Percentiles rank a stretch among this genome's conserved stretches.
Conservation (phyloP, 1,140 invertebrate species). For the Drosophila kepulauana region DNA sequence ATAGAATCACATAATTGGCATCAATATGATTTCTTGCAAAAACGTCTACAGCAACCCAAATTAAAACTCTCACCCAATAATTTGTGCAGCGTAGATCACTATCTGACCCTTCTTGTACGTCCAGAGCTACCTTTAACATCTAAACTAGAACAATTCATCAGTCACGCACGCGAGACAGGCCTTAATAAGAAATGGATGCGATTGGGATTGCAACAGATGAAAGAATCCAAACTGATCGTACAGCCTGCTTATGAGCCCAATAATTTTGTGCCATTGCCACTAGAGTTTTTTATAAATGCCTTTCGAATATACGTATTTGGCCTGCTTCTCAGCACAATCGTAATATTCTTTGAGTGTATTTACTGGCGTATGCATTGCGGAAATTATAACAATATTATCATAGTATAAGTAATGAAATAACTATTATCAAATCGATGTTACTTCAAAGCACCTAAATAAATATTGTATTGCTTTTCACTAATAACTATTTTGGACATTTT, state of each 20-base stretch:
- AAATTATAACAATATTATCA: too few species aligned
- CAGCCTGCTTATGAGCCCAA: too few species aligned
- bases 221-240: neutral
- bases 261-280: neutral
- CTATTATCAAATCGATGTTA: too few species aligned
- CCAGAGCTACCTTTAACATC: neutral
- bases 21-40: neutral
- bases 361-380: too few species aligned
- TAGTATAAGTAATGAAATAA: too few species aligned
- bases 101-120: neutral
- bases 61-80: neutral
- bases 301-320: neutral
- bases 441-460: too few species aligned
- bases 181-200: neutral
- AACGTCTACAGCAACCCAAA: constrained; percentile 8
- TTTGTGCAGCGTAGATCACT: constrained; percentile 1
- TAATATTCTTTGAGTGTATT: too few species aligned
- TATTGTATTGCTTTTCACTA: too few species aligned
- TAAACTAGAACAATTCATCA: neutral
- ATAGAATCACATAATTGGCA: neutral
- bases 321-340: too few species aligned
- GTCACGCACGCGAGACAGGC: neutral
- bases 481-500: too few species aligned
- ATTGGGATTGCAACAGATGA: neutral
- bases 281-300: neutral